Conservation (phyloP, 2,888 invertebrate species). For the Sthenelais limicola region DNA sequence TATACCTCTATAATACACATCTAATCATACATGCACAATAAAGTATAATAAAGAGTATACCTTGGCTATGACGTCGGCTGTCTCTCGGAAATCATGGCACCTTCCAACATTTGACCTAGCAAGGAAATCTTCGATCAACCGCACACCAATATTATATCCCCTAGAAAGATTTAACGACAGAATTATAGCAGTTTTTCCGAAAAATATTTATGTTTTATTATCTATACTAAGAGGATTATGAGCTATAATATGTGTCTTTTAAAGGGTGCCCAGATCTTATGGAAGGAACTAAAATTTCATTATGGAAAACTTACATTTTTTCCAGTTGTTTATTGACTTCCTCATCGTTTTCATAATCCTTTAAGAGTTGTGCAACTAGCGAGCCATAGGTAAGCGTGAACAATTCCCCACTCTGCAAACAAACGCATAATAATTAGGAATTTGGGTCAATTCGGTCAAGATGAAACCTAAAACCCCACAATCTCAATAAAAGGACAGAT, state of each 20-base stretch:
- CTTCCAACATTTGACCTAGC: conserved; percentile 88
- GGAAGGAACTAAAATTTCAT: neutral
- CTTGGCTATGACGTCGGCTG: conserved; percentile 82
- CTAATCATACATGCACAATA: neutral
- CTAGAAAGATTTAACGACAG: no score
- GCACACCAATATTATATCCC: conserved; percentile 98
- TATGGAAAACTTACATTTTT: conserved; percentile 65
- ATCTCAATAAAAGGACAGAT: no score
- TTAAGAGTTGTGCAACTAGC: conserved; percentile 94
- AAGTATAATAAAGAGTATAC: conserved; percentile 51
- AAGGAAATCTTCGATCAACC: conserved; percentile 97
- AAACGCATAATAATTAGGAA: no score
- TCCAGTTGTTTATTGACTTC: conserved; percentile 93
- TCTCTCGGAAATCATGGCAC: conserved; percentile 96
- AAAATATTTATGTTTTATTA: no score
- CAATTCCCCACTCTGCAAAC: conserved; percentile 89
- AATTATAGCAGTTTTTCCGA: no score
- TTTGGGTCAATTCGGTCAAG: no score
- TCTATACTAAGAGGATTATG: neutral
- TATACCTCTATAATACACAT: neutral
- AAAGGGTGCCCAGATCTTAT: neutral
- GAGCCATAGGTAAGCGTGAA: conserved; percentile 98
- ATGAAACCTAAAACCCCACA: no score
- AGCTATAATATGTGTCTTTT: neutral
- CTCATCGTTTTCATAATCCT: conserved; percentile 96